Base-by-base conservation (phyloP, 2,113 vertebrate genomes). In the Tychaedon coryphoeus region DNA sequence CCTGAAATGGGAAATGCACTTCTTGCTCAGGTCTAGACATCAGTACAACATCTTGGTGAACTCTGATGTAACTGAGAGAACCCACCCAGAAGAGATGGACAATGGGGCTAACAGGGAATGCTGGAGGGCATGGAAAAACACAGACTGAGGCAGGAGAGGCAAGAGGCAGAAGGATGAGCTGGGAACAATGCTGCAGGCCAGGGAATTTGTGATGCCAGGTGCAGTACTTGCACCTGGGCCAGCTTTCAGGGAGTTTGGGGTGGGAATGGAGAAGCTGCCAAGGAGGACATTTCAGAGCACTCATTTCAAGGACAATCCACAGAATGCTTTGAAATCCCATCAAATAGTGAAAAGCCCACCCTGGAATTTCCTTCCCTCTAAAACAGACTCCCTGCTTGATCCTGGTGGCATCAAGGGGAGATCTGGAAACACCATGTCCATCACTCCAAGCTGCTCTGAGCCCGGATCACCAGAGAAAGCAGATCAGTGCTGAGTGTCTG, bases 71-170 rank as follows among this genome's bases (percentile, higher is more conserved):
- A 50, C 10, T 16, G 60, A 77, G 33, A 56, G 56, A 42, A 29
- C 51, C 29, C 5, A 1, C 23, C 24, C 5, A 13, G 60, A 22
- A 1, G 2, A 0, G 3, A 19, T 5, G 28, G 34, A 42, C 51
- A 54, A 4, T 4, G 2, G 2, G 53, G 54, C 8, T 57, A n/a
- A 19, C 8, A 9, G 5, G 8, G 34, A 58, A 22, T 69, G 54
- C 31, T 26, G 26, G 19, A 80, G 65, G 64, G 24, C 60, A 53
- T 7, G 8, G 56, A 19, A 53, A 69, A 88, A 40, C 2, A 15
- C 25, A 34, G 62, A 28, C 69, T 64, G 73, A 64, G 47, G 20
- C 67, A 80, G 26, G 43, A 67, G 47, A 75, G 53, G 31, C 29
- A 80, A 66, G 28, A 56, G 43, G 65, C 56, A 87, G 73, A 70